These are phyloP conservation scores for Poecilia gillii DNA, from an alignment of 2,797 vertebrate genomes.

Conservation along the genomic window DNA sequence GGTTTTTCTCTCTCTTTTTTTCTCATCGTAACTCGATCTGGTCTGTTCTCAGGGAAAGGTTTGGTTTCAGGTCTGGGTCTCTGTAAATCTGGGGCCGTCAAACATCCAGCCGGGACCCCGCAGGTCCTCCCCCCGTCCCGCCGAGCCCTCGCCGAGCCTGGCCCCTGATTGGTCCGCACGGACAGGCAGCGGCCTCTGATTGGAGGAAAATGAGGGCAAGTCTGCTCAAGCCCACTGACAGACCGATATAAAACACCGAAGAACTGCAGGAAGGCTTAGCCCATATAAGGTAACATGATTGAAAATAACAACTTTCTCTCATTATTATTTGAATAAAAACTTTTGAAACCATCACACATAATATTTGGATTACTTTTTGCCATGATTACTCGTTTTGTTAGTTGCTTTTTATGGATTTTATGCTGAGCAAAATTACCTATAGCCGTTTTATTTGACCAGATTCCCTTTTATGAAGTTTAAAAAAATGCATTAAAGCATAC, in stretches of 20 bases:
- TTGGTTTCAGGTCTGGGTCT: neutral
- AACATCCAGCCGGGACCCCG: conserved; percentile 37
- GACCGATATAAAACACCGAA: conserved; percentile 66
- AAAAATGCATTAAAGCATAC: too few relatives aligned
- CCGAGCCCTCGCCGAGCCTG: conserved; percentile 67
- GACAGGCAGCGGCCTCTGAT: conserved; percentile 45
- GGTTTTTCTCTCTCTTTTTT: neutral
- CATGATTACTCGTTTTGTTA: neutral
- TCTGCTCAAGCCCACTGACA: conserved; percentile 70
- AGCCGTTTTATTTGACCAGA: too few relatives aligned
- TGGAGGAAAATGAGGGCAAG: conserved; percentile 79
- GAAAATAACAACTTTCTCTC: neutral
- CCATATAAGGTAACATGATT: conserved; percentile 3
- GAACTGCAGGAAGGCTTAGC: conserved; percentile 24
- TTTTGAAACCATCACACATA: neutral
- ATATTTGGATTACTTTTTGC: neutral
- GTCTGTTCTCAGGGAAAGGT: conserved; percentile 6
- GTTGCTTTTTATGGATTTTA: too few relatives aligned
- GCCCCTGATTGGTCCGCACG: conserved; percentile 65
- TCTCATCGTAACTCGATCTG: neutral
- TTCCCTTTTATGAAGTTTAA: too few relatives aligned
- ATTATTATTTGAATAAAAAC: neutral
- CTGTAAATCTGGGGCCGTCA: conserved; percentile 61
- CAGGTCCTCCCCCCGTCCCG: conserved; percentile 49
- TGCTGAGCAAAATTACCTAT: too few relatives aligned